phyloP scores from a whole-genome alignment of 1,140 invertebrate species.

The Atopsyche davidsoni region DNA sequence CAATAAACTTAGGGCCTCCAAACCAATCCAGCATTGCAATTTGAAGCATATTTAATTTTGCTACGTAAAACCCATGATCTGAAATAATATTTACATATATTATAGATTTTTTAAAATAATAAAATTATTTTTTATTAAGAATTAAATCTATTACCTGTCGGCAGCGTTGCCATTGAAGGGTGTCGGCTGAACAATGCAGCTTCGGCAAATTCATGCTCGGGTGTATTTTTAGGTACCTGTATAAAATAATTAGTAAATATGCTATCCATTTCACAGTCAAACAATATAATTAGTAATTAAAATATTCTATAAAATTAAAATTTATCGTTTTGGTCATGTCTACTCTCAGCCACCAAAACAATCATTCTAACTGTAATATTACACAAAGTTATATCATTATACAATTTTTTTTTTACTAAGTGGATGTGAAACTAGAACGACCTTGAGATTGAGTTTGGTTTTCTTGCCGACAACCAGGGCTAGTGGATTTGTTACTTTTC shows the following conservation, averaged over 20 bases:
- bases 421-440: no score
- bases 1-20: constrained; percentile 65
- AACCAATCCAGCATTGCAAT: constrained; percentile 70
- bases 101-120: constrained; percentile 1
- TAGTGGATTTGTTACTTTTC: no score
- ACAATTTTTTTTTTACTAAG: background rate
- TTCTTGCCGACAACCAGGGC: no score
- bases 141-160: constrained; percentile 42
- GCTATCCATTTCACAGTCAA: background rate
- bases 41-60: constrained; percentile 62
- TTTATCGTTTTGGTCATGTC: constrained; percentile 56
- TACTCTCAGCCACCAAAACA: constrained; percentile 49
- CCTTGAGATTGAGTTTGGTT: no score
- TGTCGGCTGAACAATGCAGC: constrained; percentile 62
- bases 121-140: background rate
- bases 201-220: constrained; percentile 56
- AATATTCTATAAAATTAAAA: background rate
- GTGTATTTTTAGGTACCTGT: constrained; percentile 52
- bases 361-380: background rate
- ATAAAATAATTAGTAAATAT: constrained; percentile 24
- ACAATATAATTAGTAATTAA: background rate
- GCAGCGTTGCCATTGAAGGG: constrained; percentile 61
- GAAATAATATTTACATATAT: constrained; percentile 32
- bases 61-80: constrained; percentile 71
- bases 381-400: background rate